Conservation (phyloP, 1,140 invertebrate genomes). For the Cotesia chilonis region DNA sequence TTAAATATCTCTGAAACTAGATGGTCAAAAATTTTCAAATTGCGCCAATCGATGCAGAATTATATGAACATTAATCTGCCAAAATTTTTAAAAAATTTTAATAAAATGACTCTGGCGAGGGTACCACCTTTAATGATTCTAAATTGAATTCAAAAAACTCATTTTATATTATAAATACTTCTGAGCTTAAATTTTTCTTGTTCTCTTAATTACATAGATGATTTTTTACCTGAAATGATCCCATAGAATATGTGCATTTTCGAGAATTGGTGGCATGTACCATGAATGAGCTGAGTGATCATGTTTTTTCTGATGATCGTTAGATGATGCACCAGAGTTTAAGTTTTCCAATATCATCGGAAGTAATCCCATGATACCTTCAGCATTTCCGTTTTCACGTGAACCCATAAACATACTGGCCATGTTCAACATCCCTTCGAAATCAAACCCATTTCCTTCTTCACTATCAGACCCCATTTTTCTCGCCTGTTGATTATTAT, state of each 20-base stretch:
- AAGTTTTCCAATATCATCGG: slow-evolving; percentile 73
- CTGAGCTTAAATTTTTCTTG: no score
- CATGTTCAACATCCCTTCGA: slow-evolving; percentile 70
- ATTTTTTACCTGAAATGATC: slow-evolving; percentile 71
- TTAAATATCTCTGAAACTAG: no score
- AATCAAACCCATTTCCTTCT: slow-evolving; percentile 50
- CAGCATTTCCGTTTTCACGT: slow-evolving; percentile 54
- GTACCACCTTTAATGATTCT: no score
- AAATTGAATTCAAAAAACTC: no score
- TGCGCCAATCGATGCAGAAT: no score
- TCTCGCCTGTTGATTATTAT: slow-evolving; percentile 40
- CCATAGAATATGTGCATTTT: slow-evolving; percentile 78
- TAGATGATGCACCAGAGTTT: slow-evolving; percentile 56
- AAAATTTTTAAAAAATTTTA: no score
- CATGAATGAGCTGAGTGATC: slow-evolving; percentile 77
- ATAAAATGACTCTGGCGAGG: no score
- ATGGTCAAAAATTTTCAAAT: no score
- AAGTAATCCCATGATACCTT: slow-evolving; percentile 70
- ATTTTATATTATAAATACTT: no score
- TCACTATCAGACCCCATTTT: background rate
- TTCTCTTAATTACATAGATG: no score
- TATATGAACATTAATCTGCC: no score
- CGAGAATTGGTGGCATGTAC: slow-evolving; percentile 78
- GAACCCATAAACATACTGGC: slow-evolving; percentile 70
- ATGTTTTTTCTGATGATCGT: slow-evolving; percentile 65